Evolutionary conservation across 2,888 invertebrate genomes (phyloP), one percentile per base, ranked within the genome.

Genomic region (Seladonia tumulorum): DNA sequence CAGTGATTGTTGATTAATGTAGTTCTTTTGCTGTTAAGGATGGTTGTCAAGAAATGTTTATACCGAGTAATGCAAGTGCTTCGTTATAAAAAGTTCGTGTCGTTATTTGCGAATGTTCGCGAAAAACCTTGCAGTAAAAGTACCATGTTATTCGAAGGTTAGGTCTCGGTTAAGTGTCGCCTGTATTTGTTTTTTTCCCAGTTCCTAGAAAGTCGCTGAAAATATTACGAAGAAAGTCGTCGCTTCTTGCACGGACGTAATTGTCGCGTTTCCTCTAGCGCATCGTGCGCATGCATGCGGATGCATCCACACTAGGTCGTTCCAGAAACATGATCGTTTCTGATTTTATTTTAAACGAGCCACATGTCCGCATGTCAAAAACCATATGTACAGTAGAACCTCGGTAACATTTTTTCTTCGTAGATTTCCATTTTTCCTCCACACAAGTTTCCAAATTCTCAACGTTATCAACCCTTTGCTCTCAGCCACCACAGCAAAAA

Each of bases 221-320:
- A 78, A 78, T 63, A 76, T 71, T 77, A 29, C 18, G 18, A 16
- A 18, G 76, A 16, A 70, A 77, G 57, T 73, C 16, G 60, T 49
- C 74, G 57, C 74, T 42, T 83, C 49, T 16, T 29, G 39, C 10
- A 10, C 25, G 47, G 18, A 16, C 57, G 39, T 81, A 81, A 83
- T 74, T 70, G 73, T 84, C 68, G 39, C 73, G 35, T 77, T 82
- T 66, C 63, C 22, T 81, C 39, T 72, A 45, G 60, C 29, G 71
- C 12, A 70, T 79, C 79, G 25, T n/a, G 45, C 42, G n/a, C 66
- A 42, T 29, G 14, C n/a, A 45, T 1, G 35, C 29, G 47, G 7
- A 29, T 45, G 63, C 49, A 5, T 16, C 29, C 18, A 29, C 12
- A 5, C 5, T n/a, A 39, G 39, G 42, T 42, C 47, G 79, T 35